A percentile compares a stretch with the other conserved stretches of the same genome.
Conservation (phyloP, 2,888 invertebrate species). For the Cheiracanthium punctorium region DNA sequence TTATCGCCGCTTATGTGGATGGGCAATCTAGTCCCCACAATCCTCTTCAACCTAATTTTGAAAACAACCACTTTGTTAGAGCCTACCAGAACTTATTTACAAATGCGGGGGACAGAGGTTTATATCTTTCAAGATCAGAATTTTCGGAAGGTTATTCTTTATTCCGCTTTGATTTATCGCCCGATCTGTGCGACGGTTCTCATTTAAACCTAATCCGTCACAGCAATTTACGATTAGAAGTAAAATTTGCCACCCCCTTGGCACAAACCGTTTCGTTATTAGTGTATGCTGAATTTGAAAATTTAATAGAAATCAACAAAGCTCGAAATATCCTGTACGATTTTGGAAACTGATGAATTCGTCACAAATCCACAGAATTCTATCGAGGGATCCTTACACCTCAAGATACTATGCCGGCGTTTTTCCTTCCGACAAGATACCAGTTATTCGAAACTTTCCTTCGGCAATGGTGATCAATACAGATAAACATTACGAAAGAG, state of each 20-base stretch:
- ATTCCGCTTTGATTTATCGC: constrained; percentile 25
- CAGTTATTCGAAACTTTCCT: neutral
- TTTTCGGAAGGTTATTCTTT: constrained; percentile 17
- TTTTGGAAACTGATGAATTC: no score
- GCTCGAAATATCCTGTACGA: no score
- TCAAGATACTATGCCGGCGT: constrained; percentile 22
- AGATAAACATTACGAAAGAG: neutral
- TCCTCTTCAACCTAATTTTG: no score
- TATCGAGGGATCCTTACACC: constrained; percentile 9
- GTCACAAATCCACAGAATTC: constrained; percentile 6
- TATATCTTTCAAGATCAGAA: constrained; percentile 19
- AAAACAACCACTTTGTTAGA: no score
- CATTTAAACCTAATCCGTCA: constrained; percentile 33
- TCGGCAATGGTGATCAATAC: constrained; percentile 28
- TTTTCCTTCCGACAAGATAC: constrained; percentile 28
- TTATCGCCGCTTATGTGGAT: constrained; percentile 8
- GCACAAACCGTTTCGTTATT: neutral
- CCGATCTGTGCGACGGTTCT: constrained; percentile 24
- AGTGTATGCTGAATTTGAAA: constrained; percentile 1
- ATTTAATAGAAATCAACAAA: constrained; percentile 31
- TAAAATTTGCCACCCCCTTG: neutral
- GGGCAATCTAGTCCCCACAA: neutral
- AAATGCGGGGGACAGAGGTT: constrained; percentile 5
- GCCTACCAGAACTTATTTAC: constrained; percentile 30
- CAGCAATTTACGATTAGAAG: constrained; percentile 23